phyloP scores from a whole-genome alignment of 2,797 vertebrate species.

The Chaenodraco wilsoni region DNA sequence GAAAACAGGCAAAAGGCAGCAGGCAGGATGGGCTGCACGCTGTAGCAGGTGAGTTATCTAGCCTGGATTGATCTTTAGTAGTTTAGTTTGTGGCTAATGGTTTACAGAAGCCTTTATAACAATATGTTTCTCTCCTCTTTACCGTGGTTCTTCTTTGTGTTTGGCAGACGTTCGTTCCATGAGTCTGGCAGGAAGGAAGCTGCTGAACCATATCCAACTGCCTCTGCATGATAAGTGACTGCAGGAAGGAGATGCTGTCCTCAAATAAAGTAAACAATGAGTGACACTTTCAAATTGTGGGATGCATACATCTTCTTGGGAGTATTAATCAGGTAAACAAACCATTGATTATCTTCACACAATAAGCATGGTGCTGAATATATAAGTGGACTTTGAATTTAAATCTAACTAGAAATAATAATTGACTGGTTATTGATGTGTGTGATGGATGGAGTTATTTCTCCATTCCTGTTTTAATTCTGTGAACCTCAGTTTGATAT shows the following conservation, averaged over 20 bases:
- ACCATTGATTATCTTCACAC: not conserved
- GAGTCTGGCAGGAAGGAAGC: conserved; percentile 81
- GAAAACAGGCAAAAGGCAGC: too few species aligned
- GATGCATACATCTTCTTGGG: not conserved
- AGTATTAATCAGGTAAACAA: not conserved
- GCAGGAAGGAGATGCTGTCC: conserved; percentile 85
- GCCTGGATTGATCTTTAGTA: conserved; percentile 36
- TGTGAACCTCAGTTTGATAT: conserved; percentile 14
- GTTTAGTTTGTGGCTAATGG: not conserved
- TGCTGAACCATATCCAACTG: conserved; percentile 79
- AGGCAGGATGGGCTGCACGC: too few species aligned
- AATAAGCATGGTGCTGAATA: not conserved
- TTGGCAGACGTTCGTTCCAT: conserved; percentile 86
- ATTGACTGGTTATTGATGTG: not conserved
- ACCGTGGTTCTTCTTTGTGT: conserved; percentile 85
- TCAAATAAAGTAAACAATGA: conserved; percentile 37
- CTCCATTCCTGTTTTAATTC: conserved; percentile 6
- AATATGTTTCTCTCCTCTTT: conserved; percentile 5
- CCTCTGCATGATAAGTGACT: conserved; percentile 76
- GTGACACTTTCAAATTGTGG: not conserved
- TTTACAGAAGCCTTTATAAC: conserved; percentile 34
- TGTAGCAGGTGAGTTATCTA: too few species aligned
- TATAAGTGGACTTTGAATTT: not conserved
- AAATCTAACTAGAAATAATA: not conserved
- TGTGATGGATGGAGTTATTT: not conserved